phyloP scores from a whole-genome alignment of 2,113 vertebrate genomes.

The Phoxinus phoxinus region DNA sequence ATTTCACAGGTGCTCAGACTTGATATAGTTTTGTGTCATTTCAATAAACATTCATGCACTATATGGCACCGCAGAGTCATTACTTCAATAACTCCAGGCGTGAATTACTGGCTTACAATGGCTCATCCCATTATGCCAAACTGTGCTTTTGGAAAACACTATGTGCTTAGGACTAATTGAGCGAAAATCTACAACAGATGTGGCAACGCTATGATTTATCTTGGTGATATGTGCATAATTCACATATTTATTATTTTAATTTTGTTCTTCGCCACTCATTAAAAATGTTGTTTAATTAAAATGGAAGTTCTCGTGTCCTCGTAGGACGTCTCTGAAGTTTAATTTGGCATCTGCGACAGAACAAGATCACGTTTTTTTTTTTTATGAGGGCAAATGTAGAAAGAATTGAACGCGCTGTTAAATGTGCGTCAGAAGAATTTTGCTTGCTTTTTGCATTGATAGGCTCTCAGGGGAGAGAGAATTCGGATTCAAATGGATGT shows the following conservation, averaged over 20 bases:
- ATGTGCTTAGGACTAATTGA: slow-evolving; percentile 42
- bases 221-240: slow-evolving; percentile 6
- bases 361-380: neutral
- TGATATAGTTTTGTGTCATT: slow-evolving; percentile 32
- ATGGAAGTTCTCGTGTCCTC: neutral
- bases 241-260: slow-evolving; percentile 20
- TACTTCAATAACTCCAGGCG: slow-evolving; percentile 26
- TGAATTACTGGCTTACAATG: slow-evolving; percentile 33
- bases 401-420: neutral
- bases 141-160: slow-evolving; percentile 11
- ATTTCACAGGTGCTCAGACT: slow-evolving; percentile 56
- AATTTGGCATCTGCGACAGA: neutral
- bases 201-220: slow-evolving; percentile 18
- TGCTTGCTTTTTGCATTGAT: neutral
- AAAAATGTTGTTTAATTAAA: slow-evolving; percentile 39
- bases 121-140: slow-evolving; percentile 39
- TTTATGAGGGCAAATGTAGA: neutral
- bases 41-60: slow-evolving; percentile 26
- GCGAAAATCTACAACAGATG: slow-evolving; percentile 34
- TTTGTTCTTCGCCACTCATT: slow-evolving; percentile 24
- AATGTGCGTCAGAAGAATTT: neutral
- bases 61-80: slow-evolving; percentile 33
- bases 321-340: neutral
- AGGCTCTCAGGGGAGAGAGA: neutral
- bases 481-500: neutral